phyloP scores from a whole-genome alignment of 2,113 vertebrate species.

The Sterna hirundo region DNA sequence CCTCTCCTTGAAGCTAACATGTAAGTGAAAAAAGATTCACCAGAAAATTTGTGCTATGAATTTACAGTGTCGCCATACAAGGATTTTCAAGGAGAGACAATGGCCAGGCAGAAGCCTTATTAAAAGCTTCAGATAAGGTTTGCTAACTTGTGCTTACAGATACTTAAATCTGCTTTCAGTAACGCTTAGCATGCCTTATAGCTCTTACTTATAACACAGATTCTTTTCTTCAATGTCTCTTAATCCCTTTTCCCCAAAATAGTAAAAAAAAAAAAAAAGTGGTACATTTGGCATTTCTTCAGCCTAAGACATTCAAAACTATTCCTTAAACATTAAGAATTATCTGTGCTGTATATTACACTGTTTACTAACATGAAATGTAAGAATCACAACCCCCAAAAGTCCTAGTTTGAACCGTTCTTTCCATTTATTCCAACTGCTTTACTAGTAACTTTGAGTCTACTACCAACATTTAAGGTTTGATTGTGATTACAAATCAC shows the following conservation, averaged over 20 bases:
- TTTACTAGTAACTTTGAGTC: not conserved
- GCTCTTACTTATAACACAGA: not conserved
- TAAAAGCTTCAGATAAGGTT: conserved; percentile 22
- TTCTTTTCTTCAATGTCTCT: conserved; percentile 1
- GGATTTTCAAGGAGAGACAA: not conserved
- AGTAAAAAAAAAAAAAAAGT: not conserved
- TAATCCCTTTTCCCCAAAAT: conserved; percentile 49
- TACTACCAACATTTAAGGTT: not conserved
- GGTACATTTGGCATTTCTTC: conserved; percentile 52
- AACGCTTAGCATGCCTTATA: not conserved
- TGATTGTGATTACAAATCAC: not conserved
- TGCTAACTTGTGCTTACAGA: conserved; percentile 29
- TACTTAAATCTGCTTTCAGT: not conserved
- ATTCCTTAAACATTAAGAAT: conserved; percentile 43
- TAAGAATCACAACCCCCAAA: not conserved
- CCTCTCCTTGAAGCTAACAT: not conserved
- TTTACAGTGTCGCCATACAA: not conserved
- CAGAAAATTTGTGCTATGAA: not conserved
- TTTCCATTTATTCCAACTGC: not conserved
- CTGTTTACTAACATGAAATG: conserved; percentile 43
- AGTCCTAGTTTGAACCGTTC: not conserved
- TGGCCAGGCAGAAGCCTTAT: not conserved
- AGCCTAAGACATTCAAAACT: conserved; percentile 41
- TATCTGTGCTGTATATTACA: conserved; percentile 27
- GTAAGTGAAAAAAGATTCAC: not conserved